A percentile compares a stretch with the other conserved stretches of the same genome.
Evolutionary conservation across 2,797 vertebrate species (phyloP).

Genomic region (Miichthys miiuy): DNA sequence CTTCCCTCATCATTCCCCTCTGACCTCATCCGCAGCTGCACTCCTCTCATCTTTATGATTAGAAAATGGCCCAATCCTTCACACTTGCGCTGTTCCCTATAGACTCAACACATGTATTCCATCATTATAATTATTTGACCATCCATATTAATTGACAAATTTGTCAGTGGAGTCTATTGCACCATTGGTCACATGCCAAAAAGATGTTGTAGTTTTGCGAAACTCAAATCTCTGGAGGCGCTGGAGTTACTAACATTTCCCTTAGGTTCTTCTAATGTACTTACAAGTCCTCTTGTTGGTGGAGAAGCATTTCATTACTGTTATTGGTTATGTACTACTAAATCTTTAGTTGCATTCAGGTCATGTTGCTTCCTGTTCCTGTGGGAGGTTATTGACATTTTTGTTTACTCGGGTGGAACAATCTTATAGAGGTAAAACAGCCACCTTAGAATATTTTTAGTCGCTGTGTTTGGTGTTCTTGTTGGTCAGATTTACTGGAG

Average conservation of each 20-base stretch:
- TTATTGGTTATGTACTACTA: constrained; percentile 80
- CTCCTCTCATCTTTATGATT: constrained; percentile 72
- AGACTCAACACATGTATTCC: constrained; percentile 56
- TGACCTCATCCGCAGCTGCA: constrained; percentile 72
- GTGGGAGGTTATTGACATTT: constrained; percentile 67
- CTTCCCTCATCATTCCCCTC: constrained; percentile 71
- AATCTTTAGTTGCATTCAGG: constrained; percentile 72
- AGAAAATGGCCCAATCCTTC: constrained; percentile 67
- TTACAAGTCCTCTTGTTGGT: constrained; percentile 75
- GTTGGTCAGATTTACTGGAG: constrained; percentile 26
- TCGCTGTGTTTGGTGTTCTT: constrained; percentile 25
- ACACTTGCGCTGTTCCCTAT: constrained; percentile 37
- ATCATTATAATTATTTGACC: constrained; percentile 77
- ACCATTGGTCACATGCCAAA: constrained; percentile 62
- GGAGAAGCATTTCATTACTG: constrained; percentile 76
- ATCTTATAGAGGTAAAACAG: constrained; percentile 48
- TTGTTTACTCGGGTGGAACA: constrained; percentile 25
- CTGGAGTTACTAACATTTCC: constrained; percentile 26
- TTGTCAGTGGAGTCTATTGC: constrained; percentile 64
- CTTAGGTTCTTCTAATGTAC: constrained; percentile 49
- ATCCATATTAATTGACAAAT: constrained; percentile 75
- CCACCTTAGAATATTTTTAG: constrained; percentile 44
- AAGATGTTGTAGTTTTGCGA: constrained; percentile 53
- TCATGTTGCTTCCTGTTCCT: constrained; percentile 57
- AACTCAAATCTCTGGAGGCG: constrained; percentile 27